phyloP scores from a whole-genome alignment of 2,888 invertebrate species.

The Andrena minutula region DNA sequence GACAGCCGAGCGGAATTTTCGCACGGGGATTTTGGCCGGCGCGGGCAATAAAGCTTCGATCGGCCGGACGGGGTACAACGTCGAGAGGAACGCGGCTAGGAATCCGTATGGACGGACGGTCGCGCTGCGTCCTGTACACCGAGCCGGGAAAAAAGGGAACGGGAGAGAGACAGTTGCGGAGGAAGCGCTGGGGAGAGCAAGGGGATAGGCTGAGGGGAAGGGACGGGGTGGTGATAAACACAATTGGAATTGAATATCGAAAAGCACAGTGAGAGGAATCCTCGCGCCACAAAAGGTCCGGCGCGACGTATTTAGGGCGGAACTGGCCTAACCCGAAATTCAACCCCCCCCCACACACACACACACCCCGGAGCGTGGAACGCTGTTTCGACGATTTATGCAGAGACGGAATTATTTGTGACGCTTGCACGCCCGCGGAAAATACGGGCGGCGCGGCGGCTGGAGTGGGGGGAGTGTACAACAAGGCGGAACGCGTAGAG shows the following conservation, averaged over 20 bases:
- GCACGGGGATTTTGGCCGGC: slow-evolving; percentile 74
- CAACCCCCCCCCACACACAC: slow-evolving; percentile 21
- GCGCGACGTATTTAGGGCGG: slow-evolving; percentile 63
- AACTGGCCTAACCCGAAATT: slow-evolving; percentile 58
- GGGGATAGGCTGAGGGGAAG: neutral
- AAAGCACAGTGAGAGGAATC: slow-evolving; percentile 50
- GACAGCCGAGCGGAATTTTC: slow-evolving; percentile 76
- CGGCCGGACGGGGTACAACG: slow-evolving; percentile 62
- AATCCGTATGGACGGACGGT: slow-evolving; percentile 31
- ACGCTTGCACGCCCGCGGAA: slow-evolving; percentile 36
- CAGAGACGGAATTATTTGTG: slow-evolving; percentile 61
- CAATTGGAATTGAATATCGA: slow-evolving; percentile 72
- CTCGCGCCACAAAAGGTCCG: slow-evolving; percentile 44
- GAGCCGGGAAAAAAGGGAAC: neutral
- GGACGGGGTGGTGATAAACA: slow-evolving; percentile 57
- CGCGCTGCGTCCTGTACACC: slow-evolving; percentile 30
- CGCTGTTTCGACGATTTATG: slow-evolving; percentile 58
- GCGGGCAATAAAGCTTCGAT: slow-evolving; percentile 76
- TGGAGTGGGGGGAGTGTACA: slow-evolving; percentile 16
- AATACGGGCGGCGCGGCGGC: slow-evolving; percentile 12
- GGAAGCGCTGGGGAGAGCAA: neutral
- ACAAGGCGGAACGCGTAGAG: slow-evolving; percentile 38
- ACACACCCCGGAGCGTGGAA: slow-evolving; percentile 13
- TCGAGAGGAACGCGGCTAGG: slow-evolving; percentile 46
- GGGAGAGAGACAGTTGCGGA: neutral